Conservation (phyloP, 2,113 vertebrate species). For the Polyodon spathula region DNA sequence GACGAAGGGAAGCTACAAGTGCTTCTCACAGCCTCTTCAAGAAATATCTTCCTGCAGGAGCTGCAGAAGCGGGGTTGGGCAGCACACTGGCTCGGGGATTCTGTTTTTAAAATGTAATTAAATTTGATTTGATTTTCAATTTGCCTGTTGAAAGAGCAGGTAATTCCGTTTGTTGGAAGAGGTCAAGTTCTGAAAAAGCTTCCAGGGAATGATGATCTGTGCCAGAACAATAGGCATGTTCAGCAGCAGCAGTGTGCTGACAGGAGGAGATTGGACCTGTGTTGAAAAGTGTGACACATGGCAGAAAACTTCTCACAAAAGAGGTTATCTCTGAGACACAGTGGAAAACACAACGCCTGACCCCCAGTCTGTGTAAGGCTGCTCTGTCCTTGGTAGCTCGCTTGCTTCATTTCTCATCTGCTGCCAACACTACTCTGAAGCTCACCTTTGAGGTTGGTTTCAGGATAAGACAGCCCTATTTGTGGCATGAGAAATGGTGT, state of each 20-base stretch:
- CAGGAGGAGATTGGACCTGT: slow-evolving; percentile 20
- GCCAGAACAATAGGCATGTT: slow-evolving; percentile 15
- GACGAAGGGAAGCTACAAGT: slow-evolving; percentile 1
- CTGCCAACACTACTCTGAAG: background rate
- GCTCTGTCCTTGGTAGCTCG: slow-evolving; percentile 14
- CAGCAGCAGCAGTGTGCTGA: slow-evolving; percentile 18
- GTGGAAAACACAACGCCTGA: background rate
- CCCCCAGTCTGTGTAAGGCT: slow-evolving; percentile 4
- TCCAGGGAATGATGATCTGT: background rate
- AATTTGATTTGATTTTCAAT: no score
- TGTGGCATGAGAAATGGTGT: background rate
- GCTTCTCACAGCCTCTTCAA: no score
- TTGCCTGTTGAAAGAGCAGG: background rate
- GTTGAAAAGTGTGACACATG: slow-evolving; percentile 32
- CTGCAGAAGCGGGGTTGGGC: no score
- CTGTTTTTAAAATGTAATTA: no score
- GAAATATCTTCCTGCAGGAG: no score
- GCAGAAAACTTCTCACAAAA: slow-evolving; percentile 15
- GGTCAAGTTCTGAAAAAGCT: slow-evolving; percentile 2
- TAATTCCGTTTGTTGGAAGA: no score
- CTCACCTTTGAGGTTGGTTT: background rate
- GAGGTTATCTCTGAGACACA: slow-evolving; percentile 6
- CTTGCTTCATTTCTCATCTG: background rate
- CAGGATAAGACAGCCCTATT: background rate
- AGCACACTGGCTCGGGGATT: no score